Evolutionary conservation across 2,888 invertebrate species (phyloP).

Genomic region (Ormyrus thymus): DNA sequence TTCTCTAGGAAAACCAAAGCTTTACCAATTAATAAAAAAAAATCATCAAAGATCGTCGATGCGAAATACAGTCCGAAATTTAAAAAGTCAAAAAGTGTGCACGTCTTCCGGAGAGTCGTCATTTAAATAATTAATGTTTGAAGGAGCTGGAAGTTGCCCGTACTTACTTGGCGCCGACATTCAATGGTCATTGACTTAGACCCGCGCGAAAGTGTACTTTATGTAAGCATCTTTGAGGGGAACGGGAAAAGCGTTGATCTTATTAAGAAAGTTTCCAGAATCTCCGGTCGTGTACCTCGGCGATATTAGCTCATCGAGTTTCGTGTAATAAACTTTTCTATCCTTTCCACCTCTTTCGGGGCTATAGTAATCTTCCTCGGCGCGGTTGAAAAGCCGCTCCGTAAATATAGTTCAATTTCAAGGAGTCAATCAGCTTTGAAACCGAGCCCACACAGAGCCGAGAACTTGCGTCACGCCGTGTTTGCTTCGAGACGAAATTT

Average conservation of each 20-base stretch:
- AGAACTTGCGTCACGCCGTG: no score
- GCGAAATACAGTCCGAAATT: no score
- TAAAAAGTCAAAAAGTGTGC: no score
- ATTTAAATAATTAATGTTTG: no score
- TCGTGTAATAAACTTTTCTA: constrained; percentile 52
- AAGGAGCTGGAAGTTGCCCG: background rate
- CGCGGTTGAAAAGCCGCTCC: background rate
- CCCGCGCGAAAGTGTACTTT: constrained; percentile 37
- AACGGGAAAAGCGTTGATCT: constrained; percentile 47
- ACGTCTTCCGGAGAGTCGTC: no score
- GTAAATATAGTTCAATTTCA: constrained; percentile 48
- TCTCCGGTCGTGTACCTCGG: constrained; percentile 40
- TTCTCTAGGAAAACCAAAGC: no score
- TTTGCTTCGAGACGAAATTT: no score
- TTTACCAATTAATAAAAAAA: no score
- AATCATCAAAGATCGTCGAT: no score
- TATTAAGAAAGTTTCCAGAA: constrained; percentile 52
- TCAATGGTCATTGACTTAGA: constrained; percentile 45
- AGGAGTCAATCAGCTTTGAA: constrained; percentile 27
- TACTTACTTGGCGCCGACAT: background rate
- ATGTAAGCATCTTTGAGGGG: constrained; percentile 35
- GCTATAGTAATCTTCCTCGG: constrained; percentile 39
- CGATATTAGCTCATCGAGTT: constrained; percentile 46
- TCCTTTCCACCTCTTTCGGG: constrained; percentile 10
- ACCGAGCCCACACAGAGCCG: no score